Percentiles rank a stretch among this genome's conserved stretches.
Evolutionary conservation across 53 echinoderm and acorn worm genomes (phyloP).

Genomic region (Actinopyga echinites): DNA sequence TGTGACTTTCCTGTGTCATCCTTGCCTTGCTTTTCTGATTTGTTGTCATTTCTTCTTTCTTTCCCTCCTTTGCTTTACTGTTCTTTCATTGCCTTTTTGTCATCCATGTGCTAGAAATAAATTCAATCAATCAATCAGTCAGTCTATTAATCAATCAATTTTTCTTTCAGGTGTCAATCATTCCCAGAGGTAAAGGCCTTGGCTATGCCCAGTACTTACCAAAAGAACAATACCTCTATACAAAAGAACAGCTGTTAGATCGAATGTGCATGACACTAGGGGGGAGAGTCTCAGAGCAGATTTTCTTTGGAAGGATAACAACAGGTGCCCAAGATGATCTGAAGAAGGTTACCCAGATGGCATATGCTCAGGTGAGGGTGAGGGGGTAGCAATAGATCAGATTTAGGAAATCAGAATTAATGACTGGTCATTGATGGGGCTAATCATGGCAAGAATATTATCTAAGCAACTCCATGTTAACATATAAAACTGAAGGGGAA

Average conservation of each 20-base stretch:
- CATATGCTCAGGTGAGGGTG: slow-evolving; percentile 83
- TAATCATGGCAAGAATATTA: neutral
- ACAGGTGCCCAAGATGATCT: slow-evolving; percentile 98
- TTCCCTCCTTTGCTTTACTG: too few species aligned
- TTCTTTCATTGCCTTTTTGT: too few species aligned
- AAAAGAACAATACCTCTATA: slow-evolving; percentile 86
- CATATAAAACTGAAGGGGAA: too few species aligned
- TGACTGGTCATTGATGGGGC: neutral
- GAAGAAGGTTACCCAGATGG: slow-evolving; percentile 92
- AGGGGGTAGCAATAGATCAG: neutral
- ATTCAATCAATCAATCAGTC: too few species aligned
- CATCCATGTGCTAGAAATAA: too few species aligned
- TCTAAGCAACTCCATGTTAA: too few species aligned
- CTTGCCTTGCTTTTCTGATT: too few species aligned
- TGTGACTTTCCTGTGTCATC: too few species aligned
- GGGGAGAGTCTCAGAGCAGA: slow-evolving; percentile 86
- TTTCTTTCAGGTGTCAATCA: slow-evolving; percentile 81
- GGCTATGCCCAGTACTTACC: slow-evolving; percentile 99
- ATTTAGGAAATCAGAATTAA: neutral
- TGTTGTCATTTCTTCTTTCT: too few species aligned
- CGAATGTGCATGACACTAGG: slow-evolving; percentile 99
- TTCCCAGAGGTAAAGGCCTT: slow-evolving; percentile 94
- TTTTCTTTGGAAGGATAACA: slow-evolving; percentile 89
- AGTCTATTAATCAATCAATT: neutral
- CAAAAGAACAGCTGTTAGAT: slow-evolving; percentile 89